Evolutionary conservation across 92 coral and sea anemone genomes (phyloP).

Genomic region (Heliopora coerulea): DNA sequence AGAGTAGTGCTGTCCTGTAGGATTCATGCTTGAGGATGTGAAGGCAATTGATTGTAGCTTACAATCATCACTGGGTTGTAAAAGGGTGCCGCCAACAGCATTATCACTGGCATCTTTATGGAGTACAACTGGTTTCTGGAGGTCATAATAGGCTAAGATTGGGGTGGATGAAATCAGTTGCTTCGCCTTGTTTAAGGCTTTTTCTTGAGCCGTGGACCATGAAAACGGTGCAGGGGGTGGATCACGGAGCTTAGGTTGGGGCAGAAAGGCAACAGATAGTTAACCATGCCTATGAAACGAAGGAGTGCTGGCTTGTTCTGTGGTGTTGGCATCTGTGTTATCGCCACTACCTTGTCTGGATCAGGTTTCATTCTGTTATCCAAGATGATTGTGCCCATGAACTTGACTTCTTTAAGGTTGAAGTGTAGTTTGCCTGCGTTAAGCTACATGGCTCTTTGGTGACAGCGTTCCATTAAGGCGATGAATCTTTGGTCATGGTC

Average conservation of each 20-base stretch:
- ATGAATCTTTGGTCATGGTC: constrained; percentile 63
- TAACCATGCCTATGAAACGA: constrained; percentile 59
- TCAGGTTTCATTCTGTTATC: constrained; percentile 54
- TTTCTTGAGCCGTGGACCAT: constrained; percentile 56
- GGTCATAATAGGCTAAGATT: constrained; percentile 40
- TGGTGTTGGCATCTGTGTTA: constrained; percentile 59
- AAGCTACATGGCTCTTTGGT: constrained; percentile 46
- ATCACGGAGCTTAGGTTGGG: constrained; percentile 48
- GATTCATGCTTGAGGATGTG: constrained; percentile 43
- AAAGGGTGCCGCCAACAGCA: constrained; percentile 38
- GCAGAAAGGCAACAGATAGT: constrained; percentile 60
- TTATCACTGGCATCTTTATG: constrained; percentile 47
- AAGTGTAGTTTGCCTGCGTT: constrained; percentile 47
- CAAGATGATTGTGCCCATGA: constrained; percentile 56
- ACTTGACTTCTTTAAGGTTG: constrained; percentile 49
- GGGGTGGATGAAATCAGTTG: constrained; percentile 50
- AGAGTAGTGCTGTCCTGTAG: constrained; percentile 48
- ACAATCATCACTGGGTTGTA: constrained; percentile 42
- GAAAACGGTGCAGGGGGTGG: constrained; percentile 52
- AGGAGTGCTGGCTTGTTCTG: constrained; percentile 56
- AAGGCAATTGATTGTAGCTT: constrained; percentile 48
- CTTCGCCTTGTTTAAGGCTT: constrained; percentile 52
- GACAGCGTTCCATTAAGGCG: constrained; percentile 57
- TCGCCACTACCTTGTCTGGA: constrained; percentile 53
- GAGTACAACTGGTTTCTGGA: constrained; percentile 47